Evolutionary conservation across 2,113 vertebrate genomes (phyloP), one percentile per base, ranked within the genome.

Genomic region (Chionomys nivalis): DNA sequence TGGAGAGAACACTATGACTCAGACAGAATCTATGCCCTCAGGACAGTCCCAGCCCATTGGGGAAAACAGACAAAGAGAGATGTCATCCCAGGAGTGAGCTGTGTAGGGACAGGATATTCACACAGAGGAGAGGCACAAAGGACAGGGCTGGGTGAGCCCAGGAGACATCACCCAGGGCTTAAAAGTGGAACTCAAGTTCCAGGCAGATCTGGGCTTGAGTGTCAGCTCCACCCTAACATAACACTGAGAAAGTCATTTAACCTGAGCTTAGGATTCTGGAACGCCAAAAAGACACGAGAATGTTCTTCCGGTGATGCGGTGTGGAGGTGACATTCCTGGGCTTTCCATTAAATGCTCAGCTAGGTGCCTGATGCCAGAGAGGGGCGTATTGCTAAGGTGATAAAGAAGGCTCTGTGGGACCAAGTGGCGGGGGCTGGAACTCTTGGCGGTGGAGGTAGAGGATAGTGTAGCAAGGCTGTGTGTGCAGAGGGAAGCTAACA

Each of bases 141-240:
- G 72, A 91, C 90, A 39, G 66, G 70, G 76, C 55, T 31, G 36
- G 63, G 47, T 44, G 63, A 79, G 61, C 23, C 96, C 13, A 2
- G 33, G 68, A 73, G 49, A 36, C 31, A 4, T 14, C 47, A 8
- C 11, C 66, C 36, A 2, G 28, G 39, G 19, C 88, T 78, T 58
- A 39, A 16, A 66, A 92, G 44, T 68, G 77, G 82, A 73, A 42
- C 89, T 49, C 23, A 8, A 79, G 76, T 70, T 68, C 86, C 36
- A 31, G 90, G 77, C 82, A 72, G 82, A 93, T 87, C 96, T 24
- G 13, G 55, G 55, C 89, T 87, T 87, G 76, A 68, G 42, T 52
- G 44, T 58, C 42, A 31, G 63, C 91, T 36, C 55, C 28, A 9
- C 70, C 90, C 86, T 70, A 16, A 31, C 33, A 0, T 39, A 47